These are phyloP conservation scores for Zosterops pallidus DNA, from an alignment of 2,113 vertebrate genomes.

Conservation along the genomic window DNA sequence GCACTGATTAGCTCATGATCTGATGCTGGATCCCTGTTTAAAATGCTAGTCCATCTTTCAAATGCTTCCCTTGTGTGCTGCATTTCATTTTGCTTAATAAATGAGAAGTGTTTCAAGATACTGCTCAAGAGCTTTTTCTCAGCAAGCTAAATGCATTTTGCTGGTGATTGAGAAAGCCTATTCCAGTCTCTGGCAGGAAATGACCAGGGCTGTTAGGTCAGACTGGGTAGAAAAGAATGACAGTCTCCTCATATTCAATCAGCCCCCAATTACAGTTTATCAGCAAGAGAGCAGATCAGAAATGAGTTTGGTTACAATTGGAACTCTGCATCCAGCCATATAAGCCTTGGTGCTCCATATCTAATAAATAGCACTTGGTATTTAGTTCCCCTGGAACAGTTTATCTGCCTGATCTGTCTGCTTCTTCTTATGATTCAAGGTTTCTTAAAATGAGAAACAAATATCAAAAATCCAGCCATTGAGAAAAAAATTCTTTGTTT, in stretches of 20 bases:
- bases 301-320: conserved; percentile 64
- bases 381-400: conserved; percentile 12
- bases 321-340: conserved; percentile 7
- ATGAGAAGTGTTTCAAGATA: conserved; percentile 68
- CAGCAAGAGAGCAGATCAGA: conserved; percentile 68
- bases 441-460: conserved; percentile 2
- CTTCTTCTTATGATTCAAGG: neutral
- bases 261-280: conserved; percentile 69
- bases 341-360: neutral
- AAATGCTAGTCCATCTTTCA: conserved; percentile 51
- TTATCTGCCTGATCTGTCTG: conserved; percentile 9
- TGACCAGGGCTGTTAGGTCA: conserved; percentile 58
- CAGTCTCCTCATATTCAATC: conserved; percentile 55
- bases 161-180: conserved; percentile 50
- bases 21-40: conserved; percentile 26
- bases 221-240: conserved; percentile 50
- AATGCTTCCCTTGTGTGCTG: conserved; percentile 49
- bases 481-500: neutral
- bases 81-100: conserved; percentile 67
- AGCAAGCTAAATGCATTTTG: conserved; percentile 65
- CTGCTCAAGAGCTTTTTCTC: conserved; percentile 60
- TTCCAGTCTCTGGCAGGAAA: conserved; percentile 62
- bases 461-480: neutral
- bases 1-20: conserved; percentile 40
- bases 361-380: conserved; percentile 41